Conservation (phyloP, 2,888 invertebrate species). For the Caenorhabditis sp. region DNA sequence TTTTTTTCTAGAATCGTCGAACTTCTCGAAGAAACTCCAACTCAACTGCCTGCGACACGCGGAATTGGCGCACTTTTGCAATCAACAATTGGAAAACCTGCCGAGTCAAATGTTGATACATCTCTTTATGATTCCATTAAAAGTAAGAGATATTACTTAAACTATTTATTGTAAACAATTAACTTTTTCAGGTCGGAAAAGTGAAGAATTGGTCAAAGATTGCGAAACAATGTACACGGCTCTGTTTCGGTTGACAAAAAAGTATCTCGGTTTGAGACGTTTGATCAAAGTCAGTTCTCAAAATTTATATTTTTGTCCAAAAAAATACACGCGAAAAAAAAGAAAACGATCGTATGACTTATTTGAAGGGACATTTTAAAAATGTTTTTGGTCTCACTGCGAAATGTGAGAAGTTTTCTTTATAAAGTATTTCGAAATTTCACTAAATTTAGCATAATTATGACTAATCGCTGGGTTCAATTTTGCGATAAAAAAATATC, state of each 20-base stretch:
- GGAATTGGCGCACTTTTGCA: conserved; percentile 67
- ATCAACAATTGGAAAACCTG: conserved; percentile 57
- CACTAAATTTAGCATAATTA: too few species aligned
- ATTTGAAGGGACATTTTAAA: too few species aligned
- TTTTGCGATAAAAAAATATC: too few species aligned
- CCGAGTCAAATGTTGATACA: conserved; percentile 65
- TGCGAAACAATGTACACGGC: conserved; percentile 94
- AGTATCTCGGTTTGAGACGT: conserved; percentile 87
- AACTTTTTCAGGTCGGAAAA: conserved; percentile 78
- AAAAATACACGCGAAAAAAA: too few species aligned
- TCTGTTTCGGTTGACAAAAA: conserved; percentile 87
- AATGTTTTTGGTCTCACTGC: too few species aligned
- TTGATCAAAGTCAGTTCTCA: conserved; percentile 74
- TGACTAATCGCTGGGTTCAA: too few species aligned
- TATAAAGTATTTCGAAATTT: too few species aligned
- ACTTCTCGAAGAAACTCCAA: conserved; percentile 60
- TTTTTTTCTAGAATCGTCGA: conserved; percentile 54
- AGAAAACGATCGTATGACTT: too few species aligned
- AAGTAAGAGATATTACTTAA: conserved; percentile 48
- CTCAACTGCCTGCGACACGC: conserved; percentile 41
- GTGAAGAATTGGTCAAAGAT: conserved; percentile 88
- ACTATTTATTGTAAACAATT: too few species aligned
- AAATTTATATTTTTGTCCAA: too few species aligned
- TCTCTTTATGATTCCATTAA: conserved; percentile 58
- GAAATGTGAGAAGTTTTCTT: too few species aligned